Conservation (phyloP, 2,888 invertebrate genomes). For the Campoplex nolae region DNA sequence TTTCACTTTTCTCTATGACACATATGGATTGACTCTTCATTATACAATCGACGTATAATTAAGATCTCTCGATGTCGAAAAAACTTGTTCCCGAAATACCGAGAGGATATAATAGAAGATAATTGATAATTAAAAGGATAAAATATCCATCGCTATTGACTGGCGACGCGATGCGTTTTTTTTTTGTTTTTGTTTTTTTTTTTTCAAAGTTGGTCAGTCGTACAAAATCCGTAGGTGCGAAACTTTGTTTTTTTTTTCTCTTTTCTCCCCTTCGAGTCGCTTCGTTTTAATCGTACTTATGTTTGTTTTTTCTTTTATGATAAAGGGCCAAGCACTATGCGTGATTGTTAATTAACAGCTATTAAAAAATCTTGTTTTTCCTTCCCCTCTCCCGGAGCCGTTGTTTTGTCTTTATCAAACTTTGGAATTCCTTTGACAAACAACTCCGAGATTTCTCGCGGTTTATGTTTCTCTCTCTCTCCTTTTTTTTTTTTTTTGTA, state of each 20-base stretch:
- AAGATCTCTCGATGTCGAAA: slow-evolving; percentile 50
- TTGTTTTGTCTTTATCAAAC: slow-evolving; percentile 16
- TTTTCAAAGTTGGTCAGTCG: slow-evolving; percentile 55
- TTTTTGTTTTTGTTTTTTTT: slow-evolving; percentile 1
- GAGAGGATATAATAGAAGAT: slow-evolving; percentile 22
- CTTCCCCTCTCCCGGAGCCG: slow-evolving; percentile 30
- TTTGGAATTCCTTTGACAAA: slow-evolving; percentile 24
- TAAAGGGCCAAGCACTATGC: slow-evolving; percentile 66
- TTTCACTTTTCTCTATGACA: slow-evolving; percentile 60
- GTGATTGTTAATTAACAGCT: slow-evolving; percentile 64
- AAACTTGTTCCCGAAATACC: slow-evolving; percentile 27
- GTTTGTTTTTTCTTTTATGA: slow-evolving; percentile 5
- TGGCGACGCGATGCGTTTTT: slow-evolving; percentile 48
- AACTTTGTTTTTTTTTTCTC: slow-evolving; percentile 12
- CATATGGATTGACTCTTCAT: slow-evolving; percentile 69
- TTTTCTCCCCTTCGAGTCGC: slow-evolving; percentile 35
- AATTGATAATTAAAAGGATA: slow-evolving; percentile 13
- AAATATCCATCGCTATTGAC: slow-evolving; percentile 47
- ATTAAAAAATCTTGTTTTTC: slow-evolving; percentile 64
- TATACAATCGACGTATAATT: slow-evolving; percentile 66
- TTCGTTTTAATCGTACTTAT: slow-evolving; percentile 30
- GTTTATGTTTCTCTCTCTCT: slow-evolving; percentile 9
- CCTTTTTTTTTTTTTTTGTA: slow-evolving; percentile 38
- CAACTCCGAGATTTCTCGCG: slow-evolving; percentile 6
- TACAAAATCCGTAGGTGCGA: slow-evolving; percentile 55